These are phyloP conservation scores for Myotis pilosus DNA, from an alignment of 2,797 vertebrate genomes.

Conservation along the genomic window DNA sequence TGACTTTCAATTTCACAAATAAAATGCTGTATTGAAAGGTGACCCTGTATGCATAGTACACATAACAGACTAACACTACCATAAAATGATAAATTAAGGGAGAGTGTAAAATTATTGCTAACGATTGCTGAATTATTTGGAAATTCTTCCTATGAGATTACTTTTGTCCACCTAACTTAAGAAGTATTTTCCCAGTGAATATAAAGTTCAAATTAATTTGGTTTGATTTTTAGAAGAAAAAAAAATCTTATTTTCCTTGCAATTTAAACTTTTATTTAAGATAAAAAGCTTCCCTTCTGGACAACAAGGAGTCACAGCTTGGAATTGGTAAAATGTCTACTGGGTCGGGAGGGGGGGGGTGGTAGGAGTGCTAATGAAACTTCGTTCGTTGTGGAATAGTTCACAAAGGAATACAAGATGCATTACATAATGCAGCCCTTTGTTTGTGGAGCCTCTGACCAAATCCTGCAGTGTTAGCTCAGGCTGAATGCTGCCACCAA, in stretches of 20 bases:
- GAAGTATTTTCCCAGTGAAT: conserved; percentile 47
- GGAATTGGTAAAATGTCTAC: conserved; percentile 50
- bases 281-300: conserved; percentile 60
- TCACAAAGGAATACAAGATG: conserved; percentile 74
- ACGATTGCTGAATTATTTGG: conserved; percentile 30
- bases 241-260: conserved; percentile 10
- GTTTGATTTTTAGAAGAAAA: background rate
- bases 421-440: conserved; percentile 67
- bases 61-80: background rate
- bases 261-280: conserved; percentile 51
- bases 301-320: conserved; percentile 41
- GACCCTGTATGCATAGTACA: background rate
- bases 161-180: background rate
- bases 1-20: conserved; percentile 51
- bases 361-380: conserved; percentile 47
- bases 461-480: conserved; percentile 53
- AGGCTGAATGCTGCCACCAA: conserved; percentile 54
- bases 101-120: conserved; percentile 28
- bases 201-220: conserved; percentile 61
- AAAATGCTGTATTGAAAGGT: background rate
- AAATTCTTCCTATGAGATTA: conserved; percentile 44
- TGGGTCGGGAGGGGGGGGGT: background rate
- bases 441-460: conserved; percentile 74
- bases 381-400: conserved; percentile 53
- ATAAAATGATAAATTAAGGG: background rate